Evolutionary conservation across 1,140 invertebrate genomes (phyloP).

Genomic region (Heliconius melpomene): DNA sequence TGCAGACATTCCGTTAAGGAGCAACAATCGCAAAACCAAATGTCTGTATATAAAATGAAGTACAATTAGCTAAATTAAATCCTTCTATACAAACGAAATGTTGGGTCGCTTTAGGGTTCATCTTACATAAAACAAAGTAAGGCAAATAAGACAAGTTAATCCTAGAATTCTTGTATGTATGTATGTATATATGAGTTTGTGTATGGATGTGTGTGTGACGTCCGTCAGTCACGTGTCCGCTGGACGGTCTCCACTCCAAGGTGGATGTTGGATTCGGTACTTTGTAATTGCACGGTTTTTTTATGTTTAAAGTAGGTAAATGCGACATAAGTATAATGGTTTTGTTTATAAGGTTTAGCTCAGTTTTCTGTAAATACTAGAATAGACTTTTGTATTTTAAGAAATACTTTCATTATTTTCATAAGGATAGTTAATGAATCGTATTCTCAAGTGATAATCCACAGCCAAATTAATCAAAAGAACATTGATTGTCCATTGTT

Average conservation of each 20-base stretch:
- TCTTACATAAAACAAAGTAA: neutral
- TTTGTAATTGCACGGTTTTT: neutral
- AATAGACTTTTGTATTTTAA: no score
- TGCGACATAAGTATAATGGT: neutral
- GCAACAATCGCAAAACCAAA: neutral
- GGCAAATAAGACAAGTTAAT: conserved; percentile 21
- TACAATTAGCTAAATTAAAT: conserved; percentile 5
- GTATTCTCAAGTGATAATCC: no score
- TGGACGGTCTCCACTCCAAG: conserved; percentile 36
- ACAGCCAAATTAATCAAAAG: no score
- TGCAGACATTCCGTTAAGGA: neutral
- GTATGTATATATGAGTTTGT: conserved; percentile 31
- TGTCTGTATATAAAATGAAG: neutral
- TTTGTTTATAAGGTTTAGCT: no score
- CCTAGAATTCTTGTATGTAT: neutral
- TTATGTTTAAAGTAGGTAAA: neutral
- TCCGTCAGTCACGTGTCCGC: conserved; percentile 66
- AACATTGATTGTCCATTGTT: no score
- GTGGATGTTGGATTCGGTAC: conserved; percentile 16
- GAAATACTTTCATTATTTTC: no score
- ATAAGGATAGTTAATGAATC: no score
- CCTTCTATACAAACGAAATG: neutral
- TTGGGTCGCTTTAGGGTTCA: neutral
- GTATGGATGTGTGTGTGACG: conserved; percentile 47
- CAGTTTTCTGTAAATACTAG: no score